phyloP scores from a whole-genome alignment of 2,888 invertebrate species.

The Orthonychiurus folsomi region DNA sequence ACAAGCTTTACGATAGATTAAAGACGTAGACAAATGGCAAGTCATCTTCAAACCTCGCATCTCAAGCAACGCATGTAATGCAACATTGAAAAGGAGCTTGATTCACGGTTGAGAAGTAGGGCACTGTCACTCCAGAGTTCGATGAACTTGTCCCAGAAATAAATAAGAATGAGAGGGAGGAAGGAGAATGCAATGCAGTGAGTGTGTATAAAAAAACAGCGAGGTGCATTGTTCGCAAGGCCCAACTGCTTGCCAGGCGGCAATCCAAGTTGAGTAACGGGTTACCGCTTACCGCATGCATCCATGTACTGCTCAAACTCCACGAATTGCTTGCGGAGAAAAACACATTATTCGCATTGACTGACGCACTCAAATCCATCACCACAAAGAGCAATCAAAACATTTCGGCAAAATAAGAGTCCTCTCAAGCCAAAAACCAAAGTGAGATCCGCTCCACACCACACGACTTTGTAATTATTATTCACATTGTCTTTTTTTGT shows the following conservation, averaged over 20 bases:
- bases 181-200: background rate
- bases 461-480: too few relatives aligned
- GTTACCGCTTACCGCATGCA: background rate
- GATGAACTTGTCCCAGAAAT: constrained; percentile 7
- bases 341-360: too few relatives aligned
- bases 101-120: background rate
- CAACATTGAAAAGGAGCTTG: background rate
- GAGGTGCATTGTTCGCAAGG: background rate
- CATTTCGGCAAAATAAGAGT: background rate
- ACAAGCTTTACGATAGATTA: too few relatives aligned
- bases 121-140: constrained; percentile 4
- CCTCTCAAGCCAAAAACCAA: background rate
- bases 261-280: background rate
- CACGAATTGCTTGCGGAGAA: background rate
- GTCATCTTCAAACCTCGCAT: too few relatives aligned
- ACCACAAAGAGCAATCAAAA: background rate
- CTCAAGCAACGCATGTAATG: background rate
- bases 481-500: too few relatives aligned
- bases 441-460: too few relatives aligned
- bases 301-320: background rate
- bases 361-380: background rate
- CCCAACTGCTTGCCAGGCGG: too few relatives aligned
- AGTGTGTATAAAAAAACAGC: too few relatives aligned
- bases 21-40: too few relatives aligned
- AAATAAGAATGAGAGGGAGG: background rate